Evolutionary conservation across 30 jellyfish, hydroid and myxozoan species (phyloP).

Genomic region (Clytia hemisphaerica): DNA sequence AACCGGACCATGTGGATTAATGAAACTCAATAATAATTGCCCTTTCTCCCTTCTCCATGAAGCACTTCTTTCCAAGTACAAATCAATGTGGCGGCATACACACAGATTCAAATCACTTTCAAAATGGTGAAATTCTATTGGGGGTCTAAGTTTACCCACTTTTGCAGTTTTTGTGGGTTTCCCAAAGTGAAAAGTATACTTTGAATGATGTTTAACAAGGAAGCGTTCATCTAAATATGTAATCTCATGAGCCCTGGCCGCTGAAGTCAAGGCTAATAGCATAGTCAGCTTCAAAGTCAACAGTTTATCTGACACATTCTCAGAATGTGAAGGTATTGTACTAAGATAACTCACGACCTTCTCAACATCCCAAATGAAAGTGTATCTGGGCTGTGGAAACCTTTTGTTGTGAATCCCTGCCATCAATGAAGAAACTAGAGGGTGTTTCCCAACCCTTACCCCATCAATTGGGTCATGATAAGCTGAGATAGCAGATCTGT

Average conservation of each 20-base stretch:
- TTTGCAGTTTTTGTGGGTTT: background rate
- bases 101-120: background rate
- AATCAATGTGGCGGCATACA: constrained; percentile 5
- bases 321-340: background rate
- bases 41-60: background rate
- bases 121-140: background rate
- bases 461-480: background rate
- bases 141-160: background rate
- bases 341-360: background rate
- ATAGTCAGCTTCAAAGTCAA: background rate
- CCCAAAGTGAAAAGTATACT: background rate
- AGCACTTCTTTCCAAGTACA: constrained; percentile 1
- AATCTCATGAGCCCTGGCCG: background rate
- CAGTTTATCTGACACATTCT: background rate
- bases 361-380: background rate
- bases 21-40: background rate
- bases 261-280: constrained; percentile 6
- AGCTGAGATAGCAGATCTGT: background rate
- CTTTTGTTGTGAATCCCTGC: constrained; percentile 1
- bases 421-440: background rate
- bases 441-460: background rate
- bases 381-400: background rate
- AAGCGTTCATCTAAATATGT: background rate
- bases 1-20: constrained; percentile 1
- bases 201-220: constrained; percentile 2